Conservation (phyloP, 2,888 invertebrate species). For the Polyommatus icarus region DNA sequence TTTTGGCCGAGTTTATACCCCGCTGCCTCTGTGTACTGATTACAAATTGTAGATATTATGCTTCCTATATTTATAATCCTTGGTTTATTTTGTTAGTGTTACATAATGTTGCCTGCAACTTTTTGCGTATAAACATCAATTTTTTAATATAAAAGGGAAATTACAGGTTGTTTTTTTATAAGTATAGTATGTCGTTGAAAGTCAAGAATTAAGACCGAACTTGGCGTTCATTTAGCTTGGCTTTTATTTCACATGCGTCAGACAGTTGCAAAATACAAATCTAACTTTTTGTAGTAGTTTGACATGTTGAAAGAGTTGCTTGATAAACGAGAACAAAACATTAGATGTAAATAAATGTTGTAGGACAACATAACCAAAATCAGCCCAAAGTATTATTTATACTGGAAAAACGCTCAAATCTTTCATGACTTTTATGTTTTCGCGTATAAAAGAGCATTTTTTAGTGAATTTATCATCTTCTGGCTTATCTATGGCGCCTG, state of each 20-base stretch:
- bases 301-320: not conserved
- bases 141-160: not conserved
- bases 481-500: not conserved
- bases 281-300: not conserved
- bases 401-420: not conserved
- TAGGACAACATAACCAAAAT: not conserved
- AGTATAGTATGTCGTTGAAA: too few species aligned
- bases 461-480: not conserved
- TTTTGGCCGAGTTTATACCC: slow-evolving; percentile 58
- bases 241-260: too few species aligned
- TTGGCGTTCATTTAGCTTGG: too few species aligned
- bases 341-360: not conserved
- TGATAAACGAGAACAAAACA: not conserved
- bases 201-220: too few species aligned
- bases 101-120: too few species aligned
- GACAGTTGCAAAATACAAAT: too few species aligned
- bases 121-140: too few species aligned
- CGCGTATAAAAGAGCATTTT: not conserved
- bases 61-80: not conserved
- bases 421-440: not conserved
- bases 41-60: slow-evolving; percentile 33
- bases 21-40: slow-evolving; percentile 41
- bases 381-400: not conserved
- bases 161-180: not conserved
- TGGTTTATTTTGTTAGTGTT: not conserved